Evolutionary conservation across 2,797 vertebrate genomes (phyloP), one percentile per base, ranked within the genome.

Genomic region (Chrosomus eos): DNA sequence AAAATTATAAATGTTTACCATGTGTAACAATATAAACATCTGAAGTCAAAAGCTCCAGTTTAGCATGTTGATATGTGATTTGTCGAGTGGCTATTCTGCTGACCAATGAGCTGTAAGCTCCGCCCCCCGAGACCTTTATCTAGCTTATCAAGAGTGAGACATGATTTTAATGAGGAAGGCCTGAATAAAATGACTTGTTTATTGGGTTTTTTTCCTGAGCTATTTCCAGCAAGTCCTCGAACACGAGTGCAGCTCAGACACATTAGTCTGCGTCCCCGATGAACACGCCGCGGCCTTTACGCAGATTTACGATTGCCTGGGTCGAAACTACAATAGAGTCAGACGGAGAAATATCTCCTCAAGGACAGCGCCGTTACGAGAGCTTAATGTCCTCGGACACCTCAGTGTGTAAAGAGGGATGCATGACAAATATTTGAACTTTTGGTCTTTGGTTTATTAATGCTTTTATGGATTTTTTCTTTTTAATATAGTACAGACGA

Each of bases 221-320:
- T 70, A 60, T 78, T 84, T 79, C 60, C 26, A 60, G 21, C 51
- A 48, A 58, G 66, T 70, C 64, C 45, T 43, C n/a, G 51, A 71
- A 71, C 74, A 84, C 14, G 64, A 58, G 33, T 62, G 45, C 51
- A 71, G 51, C 66, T 26, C 51, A 78, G 51, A 84, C 83, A 60
- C 82, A 84, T 79, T 84, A 62, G 64, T 78, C 83, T 84, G 36
- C 66, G 28, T 84, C 66, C 83, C 83, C 16, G 33, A 71, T 62
- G 66, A 84, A 78, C 75, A 62, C 62, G 19, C n/a, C 62, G 19
- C n/a, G 53, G 83, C 83, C 83, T 79, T 84, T 84, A 71, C 53
- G 51, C 66, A 84, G 83, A 84, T 84, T 79, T 84, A 84, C 83
- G 66, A 78, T 78, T 11, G 51, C 66, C 71, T 53, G 75, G 83